Percentiles rank a stretch among this genome's conserved stretches.
phyloP scores from a whole-genome alignment of 2,797 vertebrate species.

The Mallotus villosus region DNA sequence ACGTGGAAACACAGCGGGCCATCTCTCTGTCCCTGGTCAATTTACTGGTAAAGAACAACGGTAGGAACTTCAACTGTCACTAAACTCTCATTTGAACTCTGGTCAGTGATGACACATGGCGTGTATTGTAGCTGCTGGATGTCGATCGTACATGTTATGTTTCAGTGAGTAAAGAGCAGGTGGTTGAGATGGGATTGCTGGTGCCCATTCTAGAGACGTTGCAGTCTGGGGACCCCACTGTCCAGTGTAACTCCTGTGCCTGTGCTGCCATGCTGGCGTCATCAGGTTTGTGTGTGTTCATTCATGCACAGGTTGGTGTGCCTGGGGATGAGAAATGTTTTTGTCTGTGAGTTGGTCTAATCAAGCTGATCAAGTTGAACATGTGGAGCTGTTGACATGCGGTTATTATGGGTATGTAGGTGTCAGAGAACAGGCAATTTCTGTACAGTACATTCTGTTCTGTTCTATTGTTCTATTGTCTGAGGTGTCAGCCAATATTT shows the following conservation, averaged over 20 bases:
- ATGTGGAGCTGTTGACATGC: background rate
- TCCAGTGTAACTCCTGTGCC: conserved; percentile 81
- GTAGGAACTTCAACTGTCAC: conserved; percentile 52
- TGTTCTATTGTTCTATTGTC: background rate
- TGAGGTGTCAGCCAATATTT: too few relatives aligned
- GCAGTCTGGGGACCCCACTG: conserved; percentile 72
- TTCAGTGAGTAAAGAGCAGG: conserved; percentile 72
- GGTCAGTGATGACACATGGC: background rate
- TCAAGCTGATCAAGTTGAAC: background rate
- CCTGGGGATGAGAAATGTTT: background rate
- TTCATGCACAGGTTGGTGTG: background rate
- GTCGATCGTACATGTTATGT: background rate
- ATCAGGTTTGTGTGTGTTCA: conserved; percentile 68
- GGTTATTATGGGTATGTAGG: too few relatives aligned
- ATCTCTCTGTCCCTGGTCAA: conserved; percentile 75
- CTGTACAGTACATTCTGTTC: background rate
- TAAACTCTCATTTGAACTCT: too few relatives aligned
- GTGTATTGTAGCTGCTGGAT: background rate
- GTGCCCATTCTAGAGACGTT: conserved; percentile 79
- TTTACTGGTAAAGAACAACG: conserved; percentile 76
- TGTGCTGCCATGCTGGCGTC: conserved; percentile 76
- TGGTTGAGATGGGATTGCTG: conserved; percentile 79
- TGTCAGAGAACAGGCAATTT: too few relatives aligned
- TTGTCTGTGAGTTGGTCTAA: background rate
- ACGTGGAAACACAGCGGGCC: conserved; percentile 78